These are phyloP conservation scores for Lasius platythorax DNA, from an alignment of 2,888 invertebrate genomes.

Conservation along the genomic window DNA sequence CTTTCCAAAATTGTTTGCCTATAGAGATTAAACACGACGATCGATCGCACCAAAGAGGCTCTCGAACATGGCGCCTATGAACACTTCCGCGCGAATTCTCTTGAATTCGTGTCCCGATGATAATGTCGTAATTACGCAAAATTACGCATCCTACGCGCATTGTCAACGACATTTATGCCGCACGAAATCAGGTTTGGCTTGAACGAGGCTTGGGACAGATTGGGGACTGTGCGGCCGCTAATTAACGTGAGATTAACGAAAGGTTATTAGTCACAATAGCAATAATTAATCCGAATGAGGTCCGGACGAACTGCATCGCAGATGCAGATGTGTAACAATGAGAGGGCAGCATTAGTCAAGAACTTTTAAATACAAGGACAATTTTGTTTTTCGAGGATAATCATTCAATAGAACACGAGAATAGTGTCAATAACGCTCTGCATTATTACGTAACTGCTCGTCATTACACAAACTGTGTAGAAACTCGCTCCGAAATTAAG, in stretches of 20 bases:
- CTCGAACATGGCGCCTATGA: constrained; percentile 14
- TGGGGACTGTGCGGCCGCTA: constrained; percentile 55
- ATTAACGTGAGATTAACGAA: constrained; percentile 74
- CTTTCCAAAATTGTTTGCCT: constrained; percentile 33
- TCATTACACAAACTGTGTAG: constrained; percentile 18
- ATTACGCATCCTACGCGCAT: constrained; percentile 57
- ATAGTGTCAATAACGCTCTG: constrained; percentile 19
- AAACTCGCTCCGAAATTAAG: constrained; percentile 39
- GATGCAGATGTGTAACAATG: constrained; percentile 4
- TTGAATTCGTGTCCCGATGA: constrained; percentile 41
- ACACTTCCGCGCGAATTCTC: constrained; percentile 35
- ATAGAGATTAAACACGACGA: neutral
- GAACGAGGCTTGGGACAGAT: constrained; percentile 43
- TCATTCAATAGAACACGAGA: neutral
- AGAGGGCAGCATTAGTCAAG: constrained; percentile 21
- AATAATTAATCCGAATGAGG: constrained; percentile 58
- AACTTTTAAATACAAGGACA: constrained; percentile 17
- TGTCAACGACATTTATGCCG: constrained; percentile 62
- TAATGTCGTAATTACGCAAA: constrained; percentile 64
- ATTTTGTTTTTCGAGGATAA: constrained; percentile 11
- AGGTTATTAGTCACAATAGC: constrained; percentile 67
- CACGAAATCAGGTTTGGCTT: constrained; percentile 54
- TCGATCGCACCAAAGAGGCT: constrained; percentile 38
- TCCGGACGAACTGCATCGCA: neutral
- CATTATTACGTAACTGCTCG: neutral